phyloP scores from a whole-genome alignment of 2,113 vertebrate genomes.

The Cyanoliseus patagonus region DNA sequence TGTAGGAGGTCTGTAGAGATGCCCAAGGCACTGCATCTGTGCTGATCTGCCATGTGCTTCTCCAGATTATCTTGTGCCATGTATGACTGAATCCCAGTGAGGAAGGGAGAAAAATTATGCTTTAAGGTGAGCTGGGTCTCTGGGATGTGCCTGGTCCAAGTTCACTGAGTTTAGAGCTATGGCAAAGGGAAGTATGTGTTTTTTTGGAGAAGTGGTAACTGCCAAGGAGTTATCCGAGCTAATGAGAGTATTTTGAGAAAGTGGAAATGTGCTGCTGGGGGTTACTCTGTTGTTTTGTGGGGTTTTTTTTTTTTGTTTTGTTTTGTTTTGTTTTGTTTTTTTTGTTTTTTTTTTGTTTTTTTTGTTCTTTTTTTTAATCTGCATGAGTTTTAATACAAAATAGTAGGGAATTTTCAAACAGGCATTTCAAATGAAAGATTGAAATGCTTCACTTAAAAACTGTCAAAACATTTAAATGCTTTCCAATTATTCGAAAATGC shows the following conservation, averaged over 20 bases:
- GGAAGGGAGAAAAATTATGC: fast-evolving
- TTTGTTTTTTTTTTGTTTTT: no score
- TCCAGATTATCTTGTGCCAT: fast-evolving
- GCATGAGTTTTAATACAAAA: fast-evolving
- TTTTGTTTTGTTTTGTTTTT: no score
- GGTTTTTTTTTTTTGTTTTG: no score
- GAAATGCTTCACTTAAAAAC: neutral
- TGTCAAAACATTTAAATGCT: neutral
- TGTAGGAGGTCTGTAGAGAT: no score
- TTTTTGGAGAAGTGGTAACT: neutral
- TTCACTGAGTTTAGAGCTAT: fast-evolving
- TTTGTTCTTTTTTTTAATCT: no score
- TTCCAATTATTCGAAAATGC: neutral
- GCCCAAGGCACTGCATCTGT: fast-evolving
- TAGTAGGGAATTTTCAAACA: neutral
- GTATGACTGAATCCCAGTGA: neutral
- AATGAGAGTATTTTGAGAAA: neutral
- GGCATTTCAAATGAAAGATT: neutral
- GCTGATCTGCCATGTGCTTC: fast-evolving
- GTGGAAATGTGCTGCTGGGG: neutral
- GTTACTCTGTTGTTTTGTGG: neutral
- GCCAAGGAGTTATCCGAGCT: neutral
- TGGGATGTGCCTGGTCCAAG: neutral
- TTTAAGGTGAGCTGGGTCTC: neutral
- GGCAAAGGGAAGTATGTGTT: fast-evolving